phyloP scores from a whole-genome alignment of 2,797 vertebrate genomes.

The Semaprochilodus insignis region DNA sequence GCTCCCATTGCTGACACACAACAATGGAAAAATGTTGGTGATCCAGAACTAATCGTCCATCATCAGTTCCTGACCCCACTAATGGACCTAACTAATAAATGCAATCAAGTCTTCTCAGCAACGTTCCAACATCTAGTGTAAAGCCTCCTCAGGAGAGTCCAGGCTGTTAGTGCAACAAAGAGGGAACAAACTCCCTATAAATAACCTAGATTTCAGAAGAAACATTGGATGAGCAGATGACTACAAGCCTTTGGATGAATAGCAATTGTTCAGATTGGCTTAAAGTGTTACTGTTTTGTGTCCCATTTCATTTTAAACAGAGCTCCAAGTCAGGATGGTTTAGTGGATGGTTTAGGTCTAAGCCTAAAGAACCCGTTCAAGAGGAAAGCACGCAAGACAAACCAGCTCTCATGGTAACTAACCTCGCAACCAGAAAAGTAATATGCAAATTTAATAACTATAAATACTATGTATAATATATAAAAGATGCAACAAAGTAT shows the following conservation, averaged over 20 bases:
- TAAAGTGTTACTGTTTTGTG: not conserved
- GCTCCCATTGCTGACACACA: not conserved
- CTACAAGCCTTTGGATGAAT: not conserved
- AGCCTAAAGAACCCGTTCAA: slow-evolving; percentile 61
- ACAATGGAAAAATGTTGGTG: too few relatives aligned
- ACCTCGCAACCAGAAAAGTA: not conserved
- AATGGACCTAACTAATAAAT: too few relatives aligned
- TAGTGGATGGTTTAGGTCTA: slow-evolving; percentile 77
- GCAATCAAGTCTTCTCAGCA: not conserved
- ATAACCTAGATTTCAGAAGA: not conserved
- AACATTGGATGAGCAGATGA: not conserved
- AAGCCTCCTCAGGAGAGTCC: too few relatives aligned
- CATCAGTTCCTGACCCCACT: too few relatives aligned
- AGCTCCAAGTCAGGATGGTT: slow-evolving; percentile 74
- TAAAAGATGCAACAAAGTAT: not conserved
- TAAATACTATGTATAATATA: too few relatives aligned
- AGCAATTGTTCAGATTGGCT: too few relatives aligned
- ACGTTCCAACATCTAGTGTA: not conserved
- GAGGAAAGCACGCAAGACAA: slow-evolving; percentile 49
- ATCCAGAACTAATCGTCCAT: too few relatives aligned
- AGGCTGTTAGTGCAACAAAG: too few relatives aligned
- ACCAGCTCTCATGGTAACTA: slow-evolving; percentile 57
- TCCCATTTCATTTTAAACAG: slow-evolving; percentile 54
- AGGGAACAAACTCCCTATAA: not conserved
- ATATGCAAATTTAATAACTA: not conserved